A percentile compares a stretch with the other conserved stretches of the same genome.
Conservation (phyloP, 1,140 invertebrate species). For the Cherax quadricarinatus region DNA sequence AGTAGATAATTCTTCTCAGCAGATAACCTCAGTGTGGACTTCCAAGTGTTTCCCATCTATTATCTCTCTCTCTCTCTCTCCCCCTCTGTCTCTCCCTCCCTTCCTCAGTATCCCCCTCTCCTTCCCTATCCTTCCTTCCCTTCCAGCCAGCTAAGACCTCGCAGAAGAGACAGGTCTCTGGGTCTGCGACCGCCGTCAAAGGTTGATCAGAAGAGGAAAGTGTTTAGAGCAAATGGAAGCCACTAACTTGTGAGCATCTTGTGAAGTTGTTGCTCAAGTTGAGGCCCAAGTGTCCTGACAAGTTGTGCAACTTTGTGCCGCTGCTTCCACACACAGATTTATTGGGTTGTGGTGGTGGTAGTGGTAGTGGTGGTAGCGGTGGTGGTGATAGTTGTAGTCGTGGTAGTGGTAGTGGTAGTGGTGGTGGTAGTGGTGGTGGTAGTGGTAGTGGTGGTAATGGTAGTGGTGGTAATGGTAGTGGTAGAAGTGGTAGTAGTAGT, state of each 20-base stretch:
- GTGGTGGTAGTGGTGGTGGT: too few relatives aligned
- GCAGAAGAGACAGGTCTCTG: background rate
- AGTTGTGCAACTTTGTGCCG: background rate
- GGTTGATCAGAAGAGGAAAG: background rate
- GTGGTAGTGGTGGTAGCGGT: background rate
- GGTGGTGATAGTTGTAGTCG: background rate
- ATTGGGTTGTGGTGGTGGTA: background rate
- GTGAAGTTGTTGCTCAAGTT: background rate
- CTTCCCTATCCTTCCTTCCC: background rate
- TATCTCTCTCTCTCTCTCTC: too few relatives aligned
- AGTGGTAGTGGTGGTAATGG: too few relatives aligned
- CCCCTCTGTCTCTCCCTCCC: too few relatives aligned
- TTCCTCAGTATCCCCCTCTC: too few relatives aligned
- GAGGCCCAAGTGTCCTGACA: background rate
- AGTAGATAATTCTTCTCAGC: too few relatives aligned
- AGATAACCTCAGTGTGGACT: too few relatives aligned
- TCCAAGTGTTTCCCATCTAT: too few relatives aligned
- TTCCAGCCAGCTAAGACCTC: background rate
- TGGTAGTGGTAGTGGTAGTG: too few relatives aligned
- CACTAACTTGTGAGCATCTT: conserved; percentile 4
- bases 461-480: too few relatives aligned
- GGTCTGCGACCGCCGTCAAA: background rate
- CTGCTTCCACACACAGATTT: background rate
- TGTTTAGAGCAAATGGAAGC: conserved; percentile 2
- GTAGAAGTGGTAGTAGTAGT: too few relatives aligned